Conservation (phyloP, 2,888 invertebrate genomes). For the Polydrusus tereticollis region DNA sequence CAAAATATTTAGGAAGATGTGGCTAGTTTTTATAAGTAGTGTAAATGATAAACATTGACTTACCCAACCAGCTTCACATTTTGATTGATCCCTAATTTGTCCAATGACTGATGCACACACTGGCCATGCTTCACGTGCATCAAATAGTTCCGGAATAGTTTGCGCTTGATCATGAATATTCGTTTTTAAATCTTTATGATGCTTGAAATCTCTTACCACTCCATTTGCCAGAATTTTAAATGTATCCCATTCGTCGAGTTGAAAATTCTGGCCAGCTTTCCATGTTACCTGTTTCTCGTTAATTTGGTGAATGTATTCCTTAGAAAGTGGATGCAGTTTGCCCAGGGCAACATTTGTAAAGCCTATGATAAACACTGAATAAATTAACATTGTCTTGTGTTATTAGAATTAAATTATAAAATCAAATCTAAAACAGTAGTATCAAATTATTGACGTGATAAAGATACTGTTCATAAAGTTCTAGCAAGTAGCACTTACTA, state of each 20-base stretch:
- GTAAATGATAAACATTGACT: neutral
- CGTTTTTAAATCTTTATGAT: neutral
- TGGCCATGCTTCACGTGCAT: slow-evolving; percentile 82
- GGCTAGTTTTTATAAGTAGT: neutral
- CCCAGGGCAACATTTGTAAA: neutral
- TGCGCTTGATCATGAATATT: neutral
- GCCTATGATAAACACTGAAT: neutral
- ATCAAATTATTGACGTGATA: too few species aligned
- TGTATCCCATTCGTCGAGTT: slow-evolving; percentile 66
- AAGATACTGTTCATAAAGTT: too few species aligned
- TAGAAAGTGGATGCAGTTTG: slow-evolving; percentile 37
- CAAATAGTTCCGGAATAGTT: slow-evolving; percentile 79
- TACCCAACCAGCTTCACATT: slow-evolving; percentile 90
- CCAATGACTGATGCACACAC: slow-evolving; percentile 80
- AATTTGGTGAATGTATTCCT: slow-evolving; percentile 63
- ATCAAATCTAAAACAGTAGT: too few species aligned
- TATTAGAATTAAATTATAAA: too few species aligned
- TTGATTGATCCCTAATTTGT: slow-evolving; percentile 83
- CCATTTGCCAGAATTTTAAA: slow-evolving; percentile 13
- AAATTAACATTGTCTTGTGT: neutral
- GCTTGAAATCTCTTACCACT: neutral
- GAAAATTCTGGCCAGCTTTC: slow-evolving; percentile 86
- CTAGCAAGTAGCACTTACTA: too few species aligned
- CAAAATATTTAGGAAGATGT: too few species aligned
- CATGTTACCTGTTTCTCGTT: slow-evolving; percentile 78